phyloP scores from a whole-genome alignment of 2,888 invertebrate species.

The Dynastes hyllus region DNA sequence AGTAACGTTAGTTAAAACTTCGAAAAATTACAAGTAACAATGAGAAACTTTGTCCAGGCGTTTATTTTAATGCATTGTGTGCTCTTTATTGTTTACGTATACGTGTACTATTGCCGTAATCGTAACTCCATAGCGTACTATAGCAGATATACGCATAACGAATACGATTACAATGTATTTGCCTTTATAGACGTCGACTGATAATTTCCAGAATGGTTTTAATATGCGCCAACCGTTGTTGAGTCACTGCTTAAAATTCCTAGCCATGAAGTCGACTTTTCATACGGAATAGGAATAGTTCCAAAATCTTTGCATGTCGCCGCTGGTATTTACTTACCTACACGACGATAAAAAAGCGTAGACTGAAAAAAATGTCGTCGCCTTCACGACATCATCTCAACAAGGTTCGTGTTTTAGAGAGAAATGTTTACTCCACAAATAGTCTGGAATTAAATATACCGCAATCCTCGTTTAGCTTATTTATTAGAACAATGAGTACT shows the following conservation, averaged over 20 bases:
- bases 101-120: background rate
- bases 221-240: conserved; percentile 29
- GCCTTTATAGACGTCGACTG: background rate
- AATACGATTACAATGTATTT: conserved; percentile 23
- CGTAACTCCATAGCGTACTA: background rate
- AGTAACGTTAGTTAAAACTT: no score
- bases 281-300: conserved; percentile 19
- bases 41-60: no score
- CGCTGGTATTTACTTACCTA: conserved; percentile 1
- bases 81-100: background rate
- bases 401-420: background rate
- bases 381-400: background rate
- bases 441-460: conserved; percentile 10
- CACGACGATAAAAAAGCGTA: conserved; percentile 5
- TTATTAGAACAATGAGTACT: conserved; percentile 29
- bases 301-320: conserved; percentile 27
- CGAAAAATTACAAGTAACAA: no score
- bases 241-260: conserved; percentile 27
- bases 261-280: conserved; percentile 9
- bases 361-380: conserved; percentile 15
- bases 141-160: background rate
- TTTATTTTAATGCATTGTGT: background rate
- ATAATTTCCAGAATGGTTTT: conserved; percentile 33
- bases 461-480: conserved; percentile 12
- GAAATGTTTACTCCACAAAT: conserved; percentile 20